Percentiles rank a stretch among this genome's conserved stretches.
These are phyloP conservation scores for Cuniculus paca DNA, from an alignment of 2,797 vertebrate species.

Conservation along the genomic window DNA sequence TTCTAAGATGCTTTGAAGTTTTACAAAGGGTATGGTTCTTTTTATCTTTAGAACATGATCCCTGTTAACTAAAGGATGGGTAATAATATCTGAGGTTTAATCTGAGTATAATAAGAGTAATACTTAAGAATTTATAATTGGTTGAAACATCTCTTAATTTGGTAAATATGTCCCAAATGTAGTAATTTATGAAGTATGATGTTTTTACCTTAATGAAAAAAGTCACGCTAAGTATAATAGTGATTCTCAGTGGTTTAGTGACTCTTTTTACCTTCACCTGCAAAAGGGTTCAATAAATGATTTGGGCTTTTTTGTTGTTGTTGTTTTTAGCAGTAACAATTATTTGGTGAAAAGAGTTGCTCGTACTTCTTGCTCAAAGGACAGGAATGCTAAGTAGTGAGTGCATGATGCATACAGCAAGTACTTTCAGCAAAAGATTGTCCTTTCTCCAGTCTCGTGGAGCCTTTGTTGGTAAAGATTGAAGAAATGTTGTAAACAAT, in stretches of 20 bases:
- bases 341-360: not conserved
- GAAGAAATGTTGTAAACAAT: not conserved
- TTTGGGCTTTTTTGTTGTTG: not conserved
- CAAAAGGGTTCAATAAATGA: not conserved
- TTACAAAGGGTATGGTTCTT: not conserved
- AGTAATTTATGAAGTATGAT: not conserved
- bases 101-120: not conserved
- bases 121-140: not conserved
- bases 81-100: not conserved
- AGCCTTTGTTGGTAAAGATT: not conserved
- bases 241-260: not conserved
- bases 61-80: not conserved
- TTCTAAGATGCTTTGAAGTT: not conserved
- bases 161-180: not conserved
- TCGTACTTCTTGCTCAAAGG: not conserved
- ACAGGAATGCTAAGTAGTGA: not conserved
- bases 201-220: conserved; percentile 38
- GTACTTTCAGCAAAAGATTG: not conserved
- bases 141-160: conserved; percentile 20
- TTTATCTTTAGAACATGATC: not conserved
- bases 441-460: not conserved
- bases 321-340: not conserved
- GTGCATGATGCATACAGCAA: not conserved
- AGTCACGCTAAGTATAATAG: not conserved
- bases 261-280: not conserved